These are phyloP conservation scores for Harlomillsia oculata DNA, from an alignment of 1,140 invertebrate genomes.

Conservation along the genomic window DNA sequence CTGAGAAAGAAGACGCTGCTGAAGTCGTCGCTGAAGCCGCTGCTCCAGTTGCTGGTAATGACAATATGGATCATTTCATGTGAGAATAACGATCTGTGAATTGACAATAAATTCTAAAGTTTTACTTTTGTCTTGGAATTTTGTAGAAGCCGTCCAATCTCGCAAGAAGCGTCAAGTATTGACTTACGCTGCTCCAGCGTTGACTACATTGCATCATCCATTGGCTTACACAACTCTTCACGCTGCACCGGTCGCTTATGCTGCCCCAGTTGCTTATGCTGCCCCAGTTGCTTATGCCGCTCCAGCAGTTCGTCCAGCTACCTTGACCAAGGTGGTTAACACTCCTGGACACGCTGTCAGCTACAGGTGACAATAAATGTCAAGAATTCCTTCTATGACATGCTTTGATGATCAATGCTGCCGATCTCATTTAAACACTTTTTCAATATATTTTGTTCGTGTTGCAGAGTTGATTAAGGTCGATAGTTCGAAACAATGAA, in stretches of 20 bases:
- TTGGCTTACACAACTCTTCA: neutral
- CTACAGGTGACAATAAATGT: slow-evolving; percentile 39
- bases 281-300: slow-evolving; percentile 4
- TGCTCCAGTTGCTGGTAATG: neutral
- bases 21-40: neutral
- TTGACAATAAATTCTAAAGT: neutral
- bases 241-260: slow-evolving; percentile 31
- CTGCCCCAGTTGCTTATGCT: slow-evolving; percentile 3
- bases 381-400: slow-evolving; percentile 4
- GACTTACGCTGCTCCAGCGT: slow-evolving; percentile 7
- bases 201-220: slow-evolving; percentile 13
- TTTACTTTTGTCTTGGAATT: neutral
- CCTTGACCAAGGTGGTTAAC: slow-evolving; percentile 41
- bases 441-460: too few relatives aligned
- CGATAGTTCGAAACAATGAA: too few relatives aligned
- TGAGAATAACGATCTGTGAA: too few relatives aligned
- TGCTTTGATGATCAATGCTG: neutral
- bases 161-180: slow-evolving; percentile 5
- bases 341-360: slow-evolving; percentile 42
- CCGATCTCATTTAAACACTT: neutral
- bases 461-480: too few relatives aligned
- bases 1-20: slow-evolving; percentile 8
- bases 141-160: neutral
- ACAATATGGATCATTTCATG: too few relatives aligned
- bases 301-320: slow-evolving; percentile 21